Base-by-base conservation (phyloP, 1,140 invertebrate genomes). In the Antheraea mylitta region DNA sequence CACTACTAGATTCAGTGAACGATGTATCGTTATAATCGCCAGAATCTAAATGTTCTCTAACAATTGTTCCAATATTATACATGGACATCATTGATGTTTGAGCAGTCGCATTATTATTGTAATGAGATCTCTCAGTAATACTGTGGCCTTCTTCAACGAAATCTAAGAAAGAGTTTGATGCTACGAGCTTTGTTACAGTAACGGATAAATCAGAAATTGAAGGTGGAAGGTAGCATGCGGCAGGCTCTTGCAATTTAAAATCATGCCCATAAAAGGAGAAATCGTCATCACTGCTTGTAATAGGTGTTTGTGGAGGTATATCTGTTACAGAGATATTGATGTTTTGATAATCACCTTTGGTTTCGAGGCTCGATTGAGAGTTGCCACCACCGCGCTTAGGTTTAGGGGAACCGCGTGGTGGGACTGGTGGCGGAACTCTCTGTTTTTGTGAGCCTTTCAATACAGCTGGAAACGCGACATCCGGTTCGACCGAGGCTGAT, bases 371-470 rank as follows among this genome's bases (percentile, higher is more conserved):
- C 69, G 83, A 75, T 76, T 86, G 85, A 7, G 89, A 85, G 63
- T 77, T 80, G 42, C 79, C 89, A 13, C 89, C 93, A 58, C 91
- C 90, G 16, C 93, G 87, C 90, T 94, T 94, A 69, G 91, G 81
- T 90, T 94, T 94, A 8, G 95, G 95, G n/a, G 95, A 95, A n/a
- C 96, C 96, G 69, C 96, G 91, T 5, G 96, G 96, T 37, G 96
- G 96, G 18, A 97, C 96, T 13, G 96, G 96, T 30, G 96, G 96
- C 9, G 96, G 96, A 6, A 96, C 94, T 81, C 95, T 95, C 70
- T 94, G 93, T 87, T 95, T 95, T 66, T 86, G 81, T 4, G 95
- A 93, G 71, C 95, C 95, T 90, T 96, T 96, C 71, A 96, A 90
- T n/a, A 96, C 95, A 3, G 95, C 95, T 53, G 96, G 95, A 79